Base-by-base conservation (phyloP, 2,113 vertebrate genomes). In the Lampris megalopsis region DNA sequence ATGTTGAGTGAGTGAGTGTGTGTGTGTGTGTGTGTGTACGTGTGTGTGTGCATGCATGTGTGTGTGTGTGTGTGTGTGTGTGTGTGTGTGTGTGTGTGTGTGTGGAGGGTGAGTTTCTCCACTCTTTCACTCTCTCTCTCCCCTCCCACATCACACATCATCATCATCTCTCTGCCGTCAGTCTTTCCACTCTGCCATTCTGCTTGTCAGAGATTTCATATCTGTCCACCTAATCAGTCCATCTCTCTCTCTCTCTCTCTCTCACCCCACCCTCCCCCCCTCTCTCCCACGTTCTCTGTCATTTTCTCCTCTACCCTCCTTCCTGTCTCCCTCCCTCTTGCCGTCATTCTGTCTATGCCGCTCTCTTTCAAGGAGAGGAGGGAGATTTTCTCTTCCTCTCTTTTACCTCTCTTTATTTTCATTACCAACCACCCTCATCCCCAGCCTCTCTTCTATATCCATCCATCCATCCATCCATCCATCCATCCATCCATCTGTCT, bases 271-370 rank as follows among this genome's bases (percentile, higher is more conserved):
- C n/a, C 63, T 53, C 59, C 54, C 58, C 64, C 36, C 49, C 63
- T 37, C 49, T 62, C 77, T 71, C 81, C 79, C 75, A 75, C 54
- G 9, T n/a, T 41, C 53, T 60, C 61, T 36, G 5, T 72, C 24
- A 54, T 56, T 72, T 41, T 66, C 64, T 40, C 43, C 48, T 24
- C 3, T 13, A 8, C 62, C 4, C 10, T 50, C 41, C 50, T 56
- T 8, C n/a, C 52, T 53, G 7, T 36, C 45, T 69, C 40, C 11
- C 42, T 48, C 42, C 67, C 65, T 63, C 49, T 48, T 47, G 38
- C 41, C 35, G 43, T 52, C 36, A 47, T 11, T 59, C 38, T 45
- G 11, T 64, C 66, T 58, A 52, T 36, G 10, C n/a, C 60, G 38
- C 48, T 52, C 38, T 38, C 57, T 49, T 57, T 43, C 60, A 24